phyloP scores from a whole-genome alignment of 2,797 vertebrate species.

The Hylomyscus alleni region DNA sequence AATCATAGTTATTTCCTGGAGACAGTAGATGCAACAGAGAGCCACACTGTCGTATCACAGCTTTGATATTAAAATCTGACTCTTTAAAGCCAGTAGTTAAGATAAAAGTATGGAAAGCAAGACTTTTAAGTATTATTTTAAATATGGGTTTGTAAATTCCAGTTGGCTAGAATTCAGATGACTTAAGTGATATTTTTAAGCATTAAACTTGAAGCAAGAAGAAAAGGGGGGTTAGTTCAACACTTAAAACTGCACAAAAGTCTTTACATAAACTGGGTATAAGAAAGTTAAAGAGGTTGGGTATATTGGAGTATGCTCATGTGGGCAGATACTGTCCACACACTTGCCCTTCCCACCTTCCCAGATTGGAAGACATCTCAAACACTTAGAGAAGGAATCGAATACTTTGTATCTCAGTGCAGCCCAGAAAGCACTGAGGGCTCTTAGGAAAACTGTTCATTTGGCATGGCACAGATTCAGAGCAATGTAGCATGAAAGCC shows the following conservation, averaged over 20 bases:
- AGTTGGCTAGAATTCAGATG: not conserved
- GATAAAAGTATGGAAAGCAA: conserved; percentile 30
- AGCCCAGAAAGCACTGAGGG: not conserved
- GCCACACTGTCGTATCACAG: not conserved
- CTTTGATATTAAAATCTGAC: conserved; percentile 14
- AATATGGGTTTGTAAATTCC: not conserved
- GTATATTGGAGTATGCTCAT: not conserved
- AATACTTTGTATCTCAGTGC: not conserved
- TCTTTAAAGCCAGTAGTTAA: conserved; percentile 4
- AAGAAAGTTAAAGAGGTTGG: not conserved
- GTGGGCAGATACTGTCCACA: not conserved
- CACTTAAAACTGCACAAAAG: not conserved
- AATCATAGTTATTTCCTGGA: not conserved
- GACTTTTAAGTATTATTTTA: conserved; percentile 18
- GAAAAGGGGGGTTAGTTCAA: not conserved
- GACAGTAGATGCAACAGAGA: conserved; percentile 4
- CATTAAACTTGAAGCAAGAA: conserved; percentile 36
- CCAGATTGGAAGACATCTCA: not conserved
- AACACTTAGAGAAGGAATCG: not conserved
- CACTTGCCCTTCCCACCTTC: not conserved
- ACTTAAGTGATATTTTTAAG: conserved; percentile 42
- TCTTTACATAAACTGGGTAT: not conserved
- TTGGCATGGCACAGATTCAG: not conserved
- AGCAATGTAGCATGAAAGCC: not conserved
- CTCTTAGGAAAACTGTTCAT: not conserved